phyloP scores from a whole-genome alignment of 2,888 invertebrate genomes.

The Petrophora chlorosata region DNA sequence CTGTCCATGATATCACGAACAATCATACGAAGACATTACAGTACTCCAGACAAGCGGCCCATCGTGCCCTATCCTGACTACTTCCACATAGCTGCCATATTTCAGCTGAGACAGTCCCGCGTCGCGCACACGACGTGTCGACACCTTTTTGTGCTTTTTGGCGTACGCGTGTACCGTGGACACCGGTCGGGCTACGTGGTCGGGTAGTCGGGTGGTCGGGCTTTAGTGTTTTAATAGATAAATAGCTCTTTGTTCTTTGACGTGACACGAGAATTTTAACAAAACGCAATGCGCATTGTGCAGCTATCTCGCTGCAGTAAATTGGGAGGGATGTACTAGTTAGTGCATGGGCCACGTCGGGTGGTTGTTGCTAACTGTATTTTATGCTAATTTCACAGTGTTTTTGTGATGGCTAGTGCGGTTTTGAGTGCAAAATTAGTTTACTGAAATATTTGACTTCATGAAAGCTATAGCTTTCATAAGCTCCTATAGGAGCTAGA shows the following conservation, averaged over 20 bases:
- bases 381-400: too few relatives aligned
- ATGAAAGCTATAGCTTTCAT: too few relatives aligned
- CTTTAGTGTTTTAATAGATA: slow-evolving; percentile 61
- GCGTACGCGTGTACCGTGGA: slow-evolving; percentile 41
- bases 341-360: too few relatives aligned
- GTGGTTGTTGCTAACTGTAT: too few relatives aligned
- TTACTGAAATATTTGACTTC: too few relatives aligned
- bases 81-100: slow-evolving; percentile 53
- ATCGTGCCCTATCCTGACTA: not conserved
- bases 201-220: too few relatives aligned
- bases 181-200: slow-evolving; percentile 50
- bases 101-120: slow-evolving; percentile 55
- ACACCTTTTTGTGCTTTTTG: slow-evolving; percentile 57
- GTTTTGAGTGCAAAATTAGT: too few relatives aligned
- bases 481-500: too few relatives aligned
- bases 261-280: slow-evolving; percentile 47
- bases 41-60: too few relatives aligned
- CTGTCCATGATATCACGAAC: too few relatives aligned
- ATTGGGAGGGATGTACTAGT: slow-evolving; percentile 30
- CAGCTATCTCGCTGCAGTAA: slow-evolving; percentile 29
- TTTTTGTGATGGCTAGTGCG: too few relatives aligned
- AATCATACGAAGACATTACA: too few relatives aligned
- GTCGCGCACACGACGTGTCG: slow-evolving; percentile 50
- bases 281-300: slow-evolving; percentile 38
- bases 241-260: slow-evolving; percentile 54